Evolutionary conservation across 2,888 invertebrate species (phyloP).

Genomic region (Drosophila nr. perissopoda): DNA sequence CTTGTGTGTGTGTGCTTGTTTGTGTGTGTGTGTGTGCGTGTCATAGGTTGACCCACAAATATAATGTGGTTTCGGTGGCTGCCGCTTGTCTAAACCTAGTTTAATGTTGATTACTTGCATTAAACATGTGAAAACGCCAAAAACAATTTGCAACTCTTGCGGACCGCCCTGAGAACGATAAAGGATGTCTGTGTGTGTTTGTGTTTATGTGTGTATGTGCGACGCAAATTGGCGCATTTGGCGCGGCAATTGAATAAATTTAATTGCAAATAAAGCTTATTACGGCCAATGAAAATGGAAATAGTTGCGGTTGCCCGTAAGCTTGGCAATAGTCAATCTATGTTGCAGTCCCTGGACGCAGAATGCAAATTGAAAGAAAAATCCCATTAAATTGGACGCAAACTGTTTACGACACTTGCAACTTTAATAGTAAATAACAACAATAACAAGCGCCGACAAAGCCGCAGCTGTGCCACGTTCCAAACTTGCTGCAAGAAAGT

Average conservation of each 20-base stretch:
- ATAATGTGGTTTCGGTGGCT: conserved; percentile 39
- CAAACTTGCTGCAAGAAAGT: conserved; percentile 56
- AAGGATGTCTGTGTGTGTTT: conserved; percentile 21
- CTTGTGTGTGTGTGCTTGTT: conserved; percentile 10
- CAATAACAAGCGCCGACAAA: conserved; percentile 63
- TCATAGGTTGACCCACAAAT: conserved; percentile 61
- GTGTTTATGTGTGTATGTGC: conserved; percentile 15
- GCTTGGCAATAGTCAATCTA: conserved; percentile 52
- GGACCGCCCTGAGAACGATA: conserved; percentile 48
- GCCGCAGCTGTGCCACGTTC: conserved; percentile 52
- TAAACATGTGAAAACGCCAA: conserved; percentile 69
- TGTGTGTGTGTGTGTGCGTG: conserved; percentile 15
- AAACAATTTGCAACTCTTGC: conserved; percentile 45
- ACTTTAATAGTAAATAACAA: conserved; percentile 78
- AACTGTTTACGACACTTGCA: conserved; percentile 66
- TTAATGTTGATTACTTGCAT: conserved; percentile 78
- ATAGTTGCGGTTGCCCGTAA: conserved; percentile 45
- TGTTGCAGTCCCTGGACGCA: conserved; percentile 30
- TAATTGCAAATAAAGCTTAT: conserved; percentile 71
- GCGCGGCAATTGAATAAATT: conserved; percentile 74
- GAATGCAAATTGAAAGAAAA: conserved; percentile 57
- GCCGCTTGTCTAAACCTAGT: conserved; percentile 66
- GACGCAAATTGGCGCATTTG: conserved; percentile 60
- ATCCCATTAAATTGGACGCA: conserved; percentile 49
- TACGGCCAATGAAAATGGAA: conserved; percentile 40